A percentile compares a stretch with the other conserved stretches of the same genome.
Conservation (phyloP, 2,888 invertebrate genomes). For the Cheilosia pagana region DNA sequence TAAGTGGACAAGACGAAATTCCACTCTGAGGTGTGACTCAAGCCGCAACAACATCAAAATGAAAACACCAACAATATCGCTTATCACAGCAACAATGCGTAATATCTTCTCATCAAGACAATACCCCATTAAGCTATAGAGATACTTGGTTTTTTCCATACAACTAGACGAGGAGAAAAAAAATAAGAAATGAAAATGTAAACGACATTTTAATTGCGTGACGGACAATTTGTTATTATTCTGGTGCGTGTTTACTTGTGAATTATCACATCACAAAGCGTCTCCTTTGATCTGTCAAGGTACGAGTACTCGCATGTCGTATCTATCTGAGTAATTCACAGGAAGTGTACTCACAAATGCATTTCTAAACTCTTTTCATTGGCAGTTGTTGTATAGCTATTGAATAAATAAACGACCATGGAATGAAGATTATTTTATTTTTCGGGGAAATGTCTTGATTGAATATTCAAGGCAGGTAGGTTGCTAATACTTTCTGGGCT, state of each 20-base stretch:
- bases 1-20: conserved; percentile 15
- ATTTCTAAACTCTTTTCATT: conserved; percentile 11
- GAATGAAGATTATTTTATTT: not conserved
- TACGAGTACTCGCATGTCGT: not conserved
- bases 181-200: not conserved
- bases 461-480: conserved; percentile 26
- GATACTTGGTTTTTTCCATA: conserved; percentile 28
- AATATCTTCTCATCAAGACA: conserved; percentile 21
- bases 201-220: conserved; percentile 47
- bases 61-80: not conserved
- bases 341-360: conserved; percentile 4
- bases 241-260: conserved; percentile 34
- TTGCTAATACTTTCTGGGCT: conserved; percentile 6
- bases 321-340: not conserved
- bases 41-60: conserved; percentile 8
- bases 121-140: not conserved
- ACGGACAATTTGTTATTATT: conserved; percentile 25
- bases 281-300: conserved; percentile 8
- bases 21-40: conserved; percentile 35
- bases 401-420: conserved; percentile 1
- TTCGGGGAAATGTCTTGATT: conserved; percentile 18
- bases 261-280: conserved; percentile 19
- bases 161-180: not conserved
- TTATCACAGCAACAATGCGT: conserved; percentile 35
- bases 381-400: conserved; percentile 3